A percentile compares a stretch with the other conserved stretches of the same genome.
phyloP scores from a whole-genome alignment of 2,797 vertebrate species.

The Phoeniculus purpureus region DNA sequence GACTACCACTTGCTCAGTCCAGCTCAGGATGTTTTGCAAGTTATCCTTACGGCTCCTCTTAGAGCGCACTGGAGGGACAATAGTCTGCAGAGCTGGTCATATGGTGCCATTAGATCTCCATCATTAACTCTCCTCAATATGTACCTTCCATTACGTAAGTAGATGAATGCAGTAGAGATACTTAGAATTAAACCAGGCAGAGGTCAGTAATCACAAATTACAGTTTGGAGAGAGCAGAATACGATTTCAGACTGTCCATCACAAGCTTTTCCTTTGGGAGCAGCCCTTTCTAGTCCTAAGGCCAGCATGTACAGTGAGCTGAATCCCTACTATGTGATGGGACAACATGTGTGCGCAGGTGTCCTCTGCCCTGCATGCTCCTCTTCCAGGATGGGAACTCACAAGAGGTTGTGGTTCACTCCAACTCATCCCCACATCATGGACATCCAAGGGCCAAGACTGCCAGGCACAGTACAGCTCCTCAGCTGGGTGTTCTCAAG shows the following conservation, averaged over 20 bases:
- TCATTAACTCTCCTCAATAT: neutral
- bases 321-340: neutral
- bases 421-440: neutral
- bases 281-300: neutral
- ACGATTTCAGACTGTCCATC: neutral
- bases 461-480: neutral
- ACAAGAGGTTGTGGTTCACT: neutral
- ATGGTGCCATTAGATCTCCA: neutral
- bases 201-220: neutral
- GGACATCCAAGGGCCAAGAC: neutral
- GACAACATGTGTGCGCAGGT: neutral
- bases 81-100: neutral
- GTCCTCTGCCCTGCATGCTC: neutral
- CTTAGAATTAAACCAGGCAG: neutral
- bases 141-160: neutral
- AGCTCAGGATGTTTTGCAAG: neutral
- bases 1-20: neutral
- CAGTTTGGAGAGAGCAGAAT: neutral
- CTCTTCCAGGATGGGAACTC: neutral
- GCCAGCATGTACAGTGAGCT: accelerated
- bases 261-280: neutral
- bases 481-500: no score
- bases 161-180: neutral
- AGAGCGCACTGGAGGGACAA: neutral
- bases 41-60: neutral